Evolutionary conservation across 2,113 vertebrate species (phyloP), one percentile per base, ranked within the genome.

Genomic region (Vidua chalybeata): DNA sequence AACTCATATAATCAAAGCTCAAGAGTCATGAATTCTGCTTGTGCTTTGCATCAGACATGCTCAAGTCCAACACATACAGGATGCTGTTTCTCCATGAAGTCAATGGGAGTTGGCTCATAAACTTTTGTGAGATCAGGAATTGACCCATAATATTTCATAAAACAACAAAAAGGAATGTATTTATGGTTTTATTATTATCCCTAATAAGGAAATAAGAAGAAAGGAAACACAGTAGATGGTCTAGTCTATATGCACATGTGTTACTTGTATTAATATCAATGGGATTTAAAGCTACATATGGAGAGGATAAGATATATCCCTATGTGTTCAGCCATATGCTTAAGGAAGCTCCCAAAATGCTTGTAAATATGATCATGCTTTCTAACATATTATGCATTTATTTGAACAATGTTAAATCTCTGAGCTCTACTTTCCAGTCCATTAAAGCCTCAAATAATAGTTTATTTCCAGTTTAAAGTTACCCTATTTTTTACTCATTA

Each of bases 391-490:
- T 87, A 78, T 52, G 77, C 59, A 86, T 95, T 96, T 92, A 96
- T 84, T 93, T 82, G 83, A 96, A 85, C 33, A 86, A 90, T 0
- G 6, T 71, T 95, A 95, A 93, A 96, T 93, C 94, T 95, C 93
- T 91, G 93, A 94, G 63, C 76, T 62, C 90, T 85, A 87, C 84
- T 97, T 97, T 96, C 91, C 93, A 97, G 93, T 46, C 91, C 95
- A 96, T 97, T 97, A 97, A 96, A 95, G 63, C 30, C 90, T 96
- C 62, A 91, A 95, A 94, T 76, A 89, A 68, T 89, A 93, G 78
- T 94, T 96, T 68, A 95, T 94, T 97, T 97, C 93, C 90, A 97
- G 93, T 97, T 66, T 96, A 87, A 95, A 89, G 59, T 96, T 88
- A 94, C 68, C 94, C n/a, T 80, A n/a, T 81, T 92, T 92, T 74